These are phyloP conservation scores for Omphaloscelis lunosa DNA, from an alignment of 2,888 invertebrate species.

Conservation along the genomic window DNA sequence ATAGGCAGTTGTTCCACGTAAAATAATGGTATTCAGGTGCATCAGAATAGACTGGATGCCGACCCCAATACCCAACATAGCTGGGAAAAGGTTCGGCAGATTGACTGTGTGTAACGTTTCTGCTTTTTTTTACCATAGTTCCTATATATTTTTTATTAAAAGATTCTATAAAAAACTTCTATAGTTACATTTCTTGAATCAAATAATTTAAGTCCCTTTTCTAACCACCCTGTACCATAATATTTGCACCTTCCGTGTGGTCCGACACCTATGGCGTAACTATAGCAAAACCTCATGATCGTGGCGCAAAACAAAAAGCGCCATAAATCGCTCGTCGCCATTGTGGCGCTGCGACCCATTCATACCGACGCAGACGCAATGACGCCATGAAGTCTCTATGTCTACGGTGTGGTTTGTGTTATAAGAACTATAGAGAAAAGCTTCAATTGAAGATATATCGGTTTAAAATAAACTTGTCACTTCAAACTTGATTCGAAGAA, in stretches of 20 bases:
- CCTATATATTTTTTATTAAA: no score
- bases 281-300: slow-evolving; percentile 75
- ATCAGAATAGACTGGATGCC: no score
- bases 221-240: slow-evolving; percentile 67
- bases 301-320: slow-evolving; percentile 82
- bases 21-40: no score
- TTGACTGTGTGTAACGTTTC: no score
- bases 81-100: no score
- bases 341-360: slow-evolving; percentile 76
- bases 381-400: slow-evolving; percentile 64
- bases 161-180: no score
- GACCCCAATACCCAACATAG: no score
- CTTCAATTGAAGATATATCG: slow-evolving; percentile 2
- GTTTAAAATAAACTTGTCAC: slow-evolving; percentile 15
- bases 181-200: neutral
- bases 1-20: no score
- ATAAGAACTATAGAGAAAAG: neutral
- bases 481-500: neutral
- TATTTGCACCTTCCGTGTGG: slow-evolving; percentile 84
- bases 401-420: slow-evolving; percentile 1
- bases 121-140: no score
- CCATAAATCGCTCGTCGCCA: slow-evolving; percentile 83
- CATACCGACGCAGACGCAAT: slow-evolving; percentile 72
- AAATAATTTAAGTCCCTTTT: neutral
- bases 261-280: slow-evolving; percentile 74